Evolutionary conservation across 2,888 invertebrate genomes (phyloP).

Genomic region (Scaptomyza parva): DNA sequence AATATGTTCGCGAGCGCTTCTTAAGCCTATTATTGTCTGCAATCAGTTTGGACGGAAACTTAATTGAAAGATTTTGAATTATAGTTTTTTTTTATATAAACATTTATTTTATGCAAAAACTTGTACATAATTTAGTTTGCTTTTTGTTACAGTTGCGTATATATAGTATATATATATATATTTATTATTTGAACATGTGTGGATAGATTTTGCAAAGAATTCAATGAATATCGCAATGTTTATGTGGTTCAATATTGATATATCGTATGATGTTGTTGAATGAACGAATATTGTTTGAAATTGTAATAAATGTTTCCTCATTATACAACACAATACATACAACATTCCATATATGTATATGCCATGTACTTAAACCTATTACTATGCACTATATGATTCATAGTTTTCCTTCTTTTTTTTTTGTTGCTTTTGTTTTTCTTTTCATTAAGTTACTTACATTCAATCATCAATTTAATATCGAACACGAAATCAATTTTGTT

Average conservation of each 20-base stretch:
- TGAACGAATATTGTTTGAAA: slow-evolving; percentile 32
- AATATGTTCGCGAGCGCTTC: not conserved
- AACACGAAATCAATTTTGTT: slow-evolving; percentile 35
- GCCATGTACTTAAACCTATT: slow-evolving; percentile 38
- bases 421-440: no score
- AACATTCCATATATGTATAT: slow-evolving; percentile 40
- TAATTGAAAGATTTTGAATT: slow-evolving; percentile 4
- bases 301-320: slow-evolving; percentile 30
- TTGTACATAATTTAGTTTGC: slow-evolving; percentile 65
- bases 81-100: slow-evolving; percentile 61
- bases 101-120: slow-evolving; percentile 79
- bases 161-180: slow-evolving; percentile 7
- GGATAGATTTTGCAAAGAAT: slow-evolving; percentile 31
- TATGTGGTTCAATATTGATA: slow-evolving; percentile 14
- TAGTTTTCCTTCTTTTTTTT: slow-evolving; percentile 29
- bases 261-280: slow-evolving; percentile 7
- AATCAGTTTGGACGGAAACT: not conserved
- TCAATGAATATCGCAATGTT: slow-evolving; percentile 27
- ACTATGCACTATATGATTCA: slow-evolving; percentile 35
- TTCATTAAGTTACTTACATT: slow-evolving; percentile 47
- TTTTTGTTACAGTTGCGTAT: slow-evolving; percentile 55
- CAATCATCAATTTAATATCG: slow-evolving; percentile 64
- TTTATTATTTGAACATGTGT: slow-evolving; percentile 52
- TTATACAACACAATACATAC: slow-evolving; percentile 55
- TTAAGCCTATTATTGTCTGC: not conserved